These are phyloP conservation scores for Argyresthia albistria DNA, from an alignment of 2,888 invertebrate species.

Conservation along the genomic window DNA sequence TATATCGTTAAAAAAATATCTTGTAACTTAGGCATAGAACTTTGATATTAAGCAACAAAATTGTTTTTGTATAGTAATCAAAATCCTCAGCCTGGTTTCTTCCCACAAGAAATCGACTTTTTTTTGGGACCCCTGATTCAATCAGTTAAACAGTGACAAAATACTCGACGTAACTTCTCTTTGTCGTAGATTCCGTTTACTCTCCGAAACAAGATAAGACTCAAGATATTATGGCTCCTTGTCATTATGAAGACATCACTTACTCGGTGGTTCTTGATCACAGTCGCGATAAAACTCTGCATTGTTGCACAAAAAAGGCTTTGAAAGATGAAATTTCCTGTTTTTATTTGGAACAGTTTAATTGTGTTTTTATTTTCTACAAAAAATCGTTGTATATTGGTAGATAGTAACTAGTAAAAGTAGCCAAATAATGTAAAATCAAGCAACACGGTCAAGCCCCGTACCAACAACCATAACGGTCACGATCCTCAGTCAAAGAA, in stretches of 20 bases:
- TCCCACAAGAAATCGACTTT: too few relatives aligned
- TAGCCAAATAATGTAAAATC: too few relatives aligned
- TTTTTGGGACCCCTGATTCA: conserved; percentile 33
- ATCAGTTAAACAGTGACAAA: conserved; percentile 69
- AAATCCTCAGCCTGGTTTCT: too few relatives aligned
- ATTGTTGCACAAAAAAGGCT: conserved; percentile 38
- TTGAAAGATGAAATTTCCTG: not conserved
- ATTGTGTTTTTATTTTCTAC: not conserved
- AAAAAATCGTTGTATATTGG: too few relatives aligned
- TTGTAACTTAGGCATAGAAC: too few relatives aligned
- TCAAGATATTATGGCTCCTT: conserved; percentile 52
- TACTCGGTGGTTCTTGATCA: conserved; percentile 65
- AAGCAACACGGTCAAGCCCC: too few relatives aligned
- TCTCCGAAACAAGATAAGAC: conserved; percentile 47
- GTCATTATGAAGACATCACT: conserved; percentile 71
- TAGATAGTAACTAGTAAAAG: too few relatives aligned
- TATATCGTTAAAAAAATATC: too few relatives aligned
- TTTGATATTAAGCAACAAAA: too few relatives aligned
- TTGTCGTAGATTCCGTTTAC: conserved; percentile 52
- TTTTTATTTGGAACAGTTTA: not conserved
- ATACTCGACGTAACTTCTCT: conserved; percentile 53
- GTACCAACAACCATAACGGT: too few relatives aligned
- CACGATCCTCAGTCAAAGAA: too few relatives aligned
- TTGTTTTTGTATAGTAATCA: too few relatives aligned
- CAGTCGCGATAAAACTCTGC: conserved; percentile 45